Percentiles rank a stretch among this genome's conserved stretches.
These are phyloP conservation scores for Dermatemys mawii DNA, from an alignment of 2,113 vertebrate genomes.

Conservation along the genomic window DNA sequence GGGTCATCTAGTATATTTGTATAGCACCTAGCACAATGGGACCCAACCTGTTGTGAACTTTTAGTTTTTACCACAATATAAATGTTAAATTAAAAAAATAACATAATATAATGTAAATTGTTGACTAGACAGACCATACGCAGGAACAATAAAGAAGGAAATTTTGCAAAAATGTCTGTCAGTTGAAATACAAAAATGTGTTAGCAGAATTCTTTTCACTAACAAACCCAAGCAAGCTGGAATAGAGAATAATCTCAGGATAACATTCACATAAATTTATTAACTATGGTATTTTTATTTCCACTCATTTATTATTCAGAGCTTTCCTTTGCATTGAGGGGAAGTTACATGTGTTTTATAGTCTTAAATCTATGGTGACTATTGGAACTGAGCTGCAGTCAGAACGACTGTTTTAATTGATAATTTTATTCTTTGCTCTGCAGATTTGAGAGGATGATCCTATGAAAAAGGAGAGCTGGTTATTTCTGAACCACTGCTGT, in stretches of 20 bases:
- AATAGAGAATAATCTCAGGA: neutral
- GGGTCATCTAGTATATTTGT: neutral
- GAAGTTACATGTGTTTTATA: neutral
- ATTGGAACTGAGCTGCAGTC: neutral
- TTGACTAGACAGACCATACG: neutral
- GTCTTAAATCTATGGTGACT: neutral
- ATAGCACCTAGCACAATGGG: neutral
- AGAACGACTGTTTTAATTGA: neutral
- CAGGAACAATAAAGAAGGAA: neutral
- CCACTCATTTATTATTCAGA: neutral
- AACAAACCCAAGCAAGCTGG: neutral
- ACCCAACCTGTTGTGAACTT: neutral
- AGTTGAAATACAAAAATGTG: neutral
- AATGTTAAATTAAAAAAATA: neutral
- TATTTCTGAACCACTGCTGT: neutral
- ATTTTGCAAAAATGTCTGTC: neutral
- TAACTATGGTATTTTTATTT: neutral
- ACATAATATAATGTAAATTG: neutral
- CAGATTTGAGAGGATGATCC: fast-evolving
- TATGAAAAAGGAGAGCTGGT: neutral
- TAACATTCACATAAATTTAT: neutral
- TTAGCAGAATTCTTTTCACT: neutral
- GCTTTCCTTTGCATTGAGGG: neutral
- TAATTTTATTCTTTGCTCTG: neutral
- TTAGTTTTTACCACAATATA: neutral